phyloP scores from a whole-genome alignment of 2,888 invertebrate species.

The Machimus atricapillus region DNA sequence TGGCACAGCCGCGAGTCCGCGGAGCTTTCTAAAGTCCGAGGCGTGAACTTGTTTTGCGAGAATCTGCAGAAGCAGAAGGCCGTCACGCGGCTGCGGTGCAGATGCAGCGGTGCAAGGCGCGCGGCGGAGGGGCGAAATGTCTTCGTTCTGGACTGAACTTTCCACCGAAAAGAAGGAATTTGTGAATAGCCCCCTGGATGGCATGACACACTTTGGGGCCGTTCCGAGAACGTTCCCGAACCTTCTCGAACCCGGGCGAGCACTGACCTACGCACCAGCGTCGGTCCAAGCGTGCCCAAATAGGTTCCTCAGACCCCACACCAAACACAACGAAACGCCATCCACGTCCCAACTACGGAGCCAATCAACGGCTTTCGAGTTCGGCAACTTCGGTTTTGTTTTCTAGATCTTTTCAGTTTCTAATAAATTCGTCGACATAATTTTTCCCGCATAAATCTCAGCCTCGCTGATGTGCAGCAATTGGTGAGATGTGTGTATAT shows the following conservation, averaged over 20 bases:
- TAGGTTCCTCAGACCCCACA: not conserved
- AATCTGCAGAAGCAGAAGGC: not conserved
- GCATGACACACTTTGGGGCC: not conserved
- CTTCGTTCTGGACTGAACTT: not conserved
- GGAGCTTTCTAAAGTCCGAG: conserved; percentile 31
- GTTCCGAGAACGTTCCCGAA: not conserved
- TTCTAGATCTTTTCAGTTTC: conserved; percentile 15
- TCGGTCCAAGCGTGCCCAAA: not conserved
- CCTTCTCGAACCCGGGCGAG: not conserved
- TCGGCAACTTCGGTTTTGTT: not conserved
- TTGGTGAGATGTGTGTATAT: not conserved
- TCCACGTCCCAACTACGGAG: not conserved
- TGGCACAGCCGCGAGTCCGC: not conserved
- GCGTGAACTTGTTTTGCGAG: conserved; percentile 3
- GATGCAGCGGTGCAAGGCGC: not conserved
- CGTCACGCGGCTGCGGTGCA: not conserved
- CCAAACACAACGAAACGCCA: not conserved
- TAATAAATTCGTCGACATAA: conserved; percentile 8
- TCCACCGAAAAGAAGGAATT: not conserved
- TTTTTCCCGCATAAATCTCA: conserved; percentile 25
- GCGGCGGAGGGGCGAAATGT: no score
- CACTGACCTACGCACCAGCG: not conserved
- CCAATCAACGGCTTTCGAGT: not conserved
- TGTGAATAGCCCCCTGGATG: not conserved
- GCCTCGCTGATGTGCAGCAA: conserved; percentile 3